These are phyloP conservation scores for Opisthograptis luteolata DNA, from an alignment of 2,888 invertebrate species.

Conservation along the genomic window DNA sequence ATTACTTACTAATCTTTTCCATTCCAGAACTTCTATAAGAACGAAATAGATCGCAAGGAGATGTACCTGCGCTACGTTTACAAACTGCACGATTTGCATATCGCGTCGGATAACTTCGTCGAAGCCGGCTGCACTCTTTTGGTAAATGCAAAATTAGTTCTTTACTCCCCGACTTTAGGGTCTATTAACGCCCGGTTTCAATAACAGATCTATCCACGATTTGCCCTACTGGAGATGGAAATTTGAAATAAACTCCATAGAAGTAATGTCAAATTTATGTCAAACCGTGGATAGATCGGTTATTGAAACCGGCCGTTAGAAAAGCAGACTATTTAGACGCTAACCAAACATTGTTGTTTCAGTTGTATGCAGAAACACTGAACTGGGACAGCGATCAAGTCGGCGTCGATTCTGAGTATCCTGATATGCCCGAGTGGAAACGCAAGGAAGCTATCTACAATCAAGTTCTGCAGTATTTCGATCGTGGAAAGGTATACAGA, in stretches of 20 bases:
- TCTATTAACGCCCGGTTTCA: too few relatives aligned
- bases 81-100: slow-evolving; percentile 95
- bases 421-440: slow-evolving; percentile 93
- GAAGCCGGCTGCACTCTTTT: slow-evolving; percentile 98
- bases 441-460: slow-evolving; percentile 95
- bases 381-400: slow-evolving; percentile 90
- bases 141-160: too few relatives aligned
- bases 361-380: slow-evolving; percentile 95
- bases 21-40: slow-evolving; percentile 96
- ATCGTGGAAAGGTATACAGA: slow-evolving; percentile 92
- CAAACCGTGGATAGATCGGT: too few relatives aligned
- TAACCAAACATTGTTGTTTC: slow-evolving; percentile 30
- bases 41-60: slow-evolving; percentile 96
- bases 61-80: slow-evolving; percentile 98
- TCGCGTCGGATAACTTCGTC: slow-evolving; percentile 95
- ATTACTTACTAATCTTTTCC: neutral
- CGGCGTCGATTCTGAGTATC: slow-evolving; percentile 87
- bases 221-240: too few relatives aligned
- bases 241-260: too few relatives aligned
- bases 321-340: too few relatives aligned
- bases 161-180: too few relatives aligned
- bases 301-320: too few relatives aligned
- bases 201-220: too few relatives aligned
- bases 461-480: slow-evolving; percentile 95
- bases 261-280: too few relatives aligned